Evolutionary conservation across 2,888 invertebrate species (phyloP), one percentile per base, ranked within the genome.

Genomic region (Dynastes maya): DNA sequence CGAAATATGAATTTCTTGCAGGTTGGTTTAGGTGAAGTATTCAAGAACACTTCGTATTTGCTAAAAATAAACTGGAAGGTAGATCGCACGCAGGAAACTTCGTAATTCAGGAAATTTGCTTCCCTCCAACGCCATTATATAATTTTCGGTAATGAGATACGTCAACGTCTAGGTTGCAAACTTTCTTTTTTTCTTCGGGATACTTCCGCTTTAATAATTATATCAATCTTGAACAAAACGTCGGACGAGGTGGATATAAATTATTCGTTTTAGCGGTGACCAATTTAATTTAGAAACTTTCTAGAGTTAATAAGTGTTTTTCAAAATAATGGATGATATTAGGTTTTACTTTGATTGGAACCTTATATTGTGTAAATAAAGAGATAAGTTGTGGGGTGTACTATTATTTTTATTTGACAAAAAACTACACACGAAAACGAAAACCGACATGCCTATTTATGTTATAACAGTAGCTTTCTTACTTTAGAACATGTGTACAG

Each of bases 1-100:
- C 84, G 84, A 85, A 84, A 85, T 84, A 84, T 85, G 84, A 84
- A 85, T 85, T 85, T 84, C 83, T 64, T 71, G 77, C 80, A 76
- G 72, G 55, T 55, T 8, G n/a, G 22, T 8, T 22, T 22, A 22
- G n/a, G 77, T 77, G 74, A 81, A 78, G 79, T 75, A 71, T 64
- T 65, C 78, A 58, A 74, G 58, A 37, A 64, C 63, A 37, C 55
- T 53, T 58, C 22, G 55, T 8, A 22, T 16, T 61, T 53, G 79
- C 79, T 79, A 79, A 79, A 79, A 79, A 79, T 79, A 79, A 72
- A 77, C 55, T 55, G 63, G 40, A 55, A 74, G 64, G 65, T 65
- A 11, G 72, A 64, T 64, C 49, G 77, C 58, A n/a, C 22, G 55
- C 72, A 74, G 72, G 72, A 74, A 61, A 74, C 67, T 51, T 65